Percentiles rank a stretch among this genome's conserved stretches.
These are phyloP conservation scores for Lasioglossum calceatum DNA, from an alignment of 2,888 invertebrate genomes.

Conservation along the genomic window DNA sequence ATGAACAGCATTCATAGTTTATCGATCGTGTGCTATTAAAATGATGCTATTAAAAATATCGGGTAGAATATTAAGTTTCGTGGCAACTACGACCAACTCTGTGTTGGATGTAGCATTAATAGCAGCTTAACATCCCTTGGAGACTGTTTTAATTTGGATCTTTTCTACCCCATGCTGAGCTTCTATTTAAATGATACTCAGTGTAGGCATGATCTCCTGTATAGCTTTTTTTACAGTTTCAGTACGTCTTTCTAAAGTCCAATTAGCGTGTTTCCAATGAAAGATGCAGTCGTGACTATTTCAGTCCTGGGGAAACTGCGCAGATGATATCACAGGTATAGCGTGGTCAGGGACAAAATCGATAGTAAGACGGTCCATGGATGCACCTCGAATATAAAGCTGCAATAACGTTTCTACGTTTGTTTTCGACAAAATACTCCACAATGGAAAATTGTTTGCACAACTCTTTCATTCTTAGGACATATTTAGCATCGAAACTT, in stretches of 20 bases:
- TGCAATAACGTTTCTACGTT: slow-evolving; percentile 19
- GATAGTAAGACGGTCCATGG: slow-evolving; percentile 59
- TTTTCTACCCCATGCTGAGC: background rate
- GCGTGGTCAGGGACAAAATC: slow-evolving; percentile 53
- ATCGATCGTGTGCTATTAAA: background rate
- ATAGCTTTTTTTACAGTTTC: background rate
- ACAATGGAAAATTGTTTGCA: background rate
- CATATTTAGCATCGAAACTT: background rate
- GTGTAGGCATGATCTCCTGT: background rate
- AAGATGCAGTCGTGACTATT: background rate
- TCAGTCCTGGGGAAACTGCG: slow-evolving; percentile 37
- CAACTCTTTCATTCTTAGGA: background rate
- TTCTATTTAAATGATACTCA: background rate
- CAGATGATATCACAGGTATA: slow-evolving; percentile 41
- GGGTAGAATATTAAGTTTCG: background rate
- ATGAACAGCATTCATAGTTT: background rate
- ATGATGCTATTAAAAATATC: background rate
- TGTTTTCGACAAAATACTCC: background rate
- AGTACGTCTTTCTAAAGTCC: no score
- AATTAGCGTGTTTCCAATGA: background rate
- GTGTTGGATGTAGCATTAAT: background rate
- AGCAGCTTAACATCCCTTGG: background rate
- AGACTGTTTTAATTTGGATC: background rate
- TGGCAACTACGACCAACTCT: background rate
- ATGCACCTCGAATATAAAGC: slow-evolving; percentile 57